These are phyloP conservation scores for Nothoprocta pentlandii DNA, from an alignment of 2,113 vertebrate genomes.

Conservation along the genomic window DNA sequence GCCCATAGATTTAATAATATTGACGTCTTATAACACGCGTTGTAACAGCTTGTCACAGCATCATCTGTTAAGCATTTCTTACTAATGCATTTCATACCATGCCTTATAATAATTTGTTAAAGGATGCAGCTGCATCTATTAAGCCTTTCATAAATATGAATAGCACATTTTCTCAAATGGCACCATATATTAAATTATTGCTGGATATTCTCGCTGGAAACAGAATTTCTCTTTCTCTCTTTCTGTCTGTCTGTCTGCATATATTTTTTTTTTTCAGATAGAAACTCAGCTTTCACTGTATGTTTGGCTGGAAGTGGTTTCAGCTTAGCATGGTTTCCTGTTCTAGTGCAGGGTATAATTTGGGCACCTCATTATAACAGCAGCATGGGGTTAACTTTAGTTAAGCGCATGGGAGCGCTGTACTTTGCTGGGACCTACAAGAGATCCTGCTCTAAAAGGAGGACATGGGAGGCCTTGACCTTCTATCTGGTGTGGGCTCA, in stretches of 20 bases:
- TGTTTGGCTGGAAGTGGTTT: neutral
- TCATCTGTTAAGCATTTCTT: constrained; percentile 86
- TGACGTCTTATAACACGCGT: constrained; percentile 78
- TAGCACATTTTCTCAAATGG: constrained; percentile 80
- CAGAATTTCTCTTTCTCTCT: constrained; percentile 12
- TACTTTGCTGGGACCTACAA: neutral
- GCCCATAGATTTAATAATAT: constrained; percentile 86
- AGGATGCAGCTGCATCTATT: constrained; percentile 81
- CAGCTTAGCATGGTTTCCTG: neutral
- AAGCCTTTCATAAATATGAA: constrained; percentile 81
- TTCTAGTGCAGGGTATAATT: neutral
- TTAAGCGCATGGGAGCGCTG: neutral
- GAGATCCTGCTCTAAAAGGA: neutral
- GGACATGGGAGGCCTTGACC: neutral
- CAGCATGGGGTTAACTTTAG: neutral
- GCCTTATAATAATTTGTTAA: constrained; percentile 82
- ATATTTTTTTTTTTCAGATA: neutral
- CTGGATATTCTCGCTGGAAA: constrained; percentile 63
- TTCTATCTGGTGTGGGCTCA: neutral
- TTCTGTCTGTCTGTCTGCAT: neutral
- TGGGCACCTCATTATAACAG: neutral
- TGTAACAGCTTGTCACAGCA: constrained; percentile 82
- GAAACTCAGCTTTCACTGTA: neutral
- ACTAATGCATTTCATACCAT: constrained; percentile 81
- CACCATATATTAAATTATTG: constrained; percentile 79